Evolutionary conservation across 2,797 vertebrate genomes (phyloP).

Genomic region (Myotis daubentonii): DNA sequence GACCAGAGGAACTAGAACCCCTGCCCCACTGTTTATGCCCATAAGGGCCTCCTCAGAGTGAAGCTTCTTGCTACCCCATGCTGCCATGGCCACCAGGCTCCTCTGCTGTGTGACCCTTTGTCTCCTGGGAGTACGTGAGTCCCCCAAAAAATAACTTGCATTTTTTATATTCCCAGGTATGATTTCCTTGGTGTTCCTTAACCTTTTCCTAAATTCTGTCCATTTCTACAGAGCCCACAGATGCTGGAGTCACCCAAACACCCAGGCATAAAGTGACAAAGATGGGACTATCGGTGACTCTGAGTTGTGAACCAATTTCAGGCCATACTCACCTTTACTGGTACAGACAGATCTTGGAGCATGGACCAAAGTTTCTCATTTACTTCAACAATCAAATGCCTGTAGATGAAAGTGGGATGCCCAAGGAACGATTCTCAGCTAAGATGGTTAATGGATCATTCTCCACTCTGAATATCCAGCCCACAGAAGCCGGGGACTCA

Average conservation of each 20-base stretch:
- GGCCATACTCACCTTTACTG: fast-evolving
- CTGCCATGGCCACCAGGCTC: constrained; percentile 7
- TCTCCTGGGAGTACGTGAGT: neutral
- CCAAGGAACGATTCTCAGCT: neutral
- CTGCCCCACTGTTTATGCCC: neutral
- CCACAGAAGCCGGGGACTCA: neutral
- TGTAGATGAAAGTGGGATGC: fast-evolving
- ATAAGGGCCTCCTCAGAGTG: neutral
- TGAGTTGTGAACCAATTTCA: neutral
- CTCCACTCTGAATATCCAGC: constrained; percentile 39
- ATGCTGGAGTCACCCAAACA: constrained; percentile 30
- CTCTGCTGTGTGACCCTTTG: neutral
- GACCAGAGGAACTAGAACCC: too few relatives aligned
- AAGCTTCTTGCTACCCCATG: too few relatives aligned
- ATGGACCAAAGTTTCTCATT: too few relatives aligned
- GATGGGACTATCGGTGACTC: neutral
- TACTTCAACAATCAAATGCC: too few relatives aligned
- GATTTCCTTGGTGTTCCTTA: neutral
- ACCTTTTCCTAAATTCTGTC: neutral
- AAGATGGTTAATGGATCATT: fast-evolving
- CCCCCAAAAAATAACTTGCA: neutral
- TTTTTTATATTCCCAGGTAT: neutral
- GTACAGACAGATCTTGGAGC: neutral
- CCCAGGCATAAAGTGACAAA: constrained; percentile 11
- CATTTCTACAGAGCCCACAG: neutral